Evolutionary conservation across 2,888 invertebrate genomes (phyloP).

Genomic region (Chrysomela aeneicollis): DNA sequence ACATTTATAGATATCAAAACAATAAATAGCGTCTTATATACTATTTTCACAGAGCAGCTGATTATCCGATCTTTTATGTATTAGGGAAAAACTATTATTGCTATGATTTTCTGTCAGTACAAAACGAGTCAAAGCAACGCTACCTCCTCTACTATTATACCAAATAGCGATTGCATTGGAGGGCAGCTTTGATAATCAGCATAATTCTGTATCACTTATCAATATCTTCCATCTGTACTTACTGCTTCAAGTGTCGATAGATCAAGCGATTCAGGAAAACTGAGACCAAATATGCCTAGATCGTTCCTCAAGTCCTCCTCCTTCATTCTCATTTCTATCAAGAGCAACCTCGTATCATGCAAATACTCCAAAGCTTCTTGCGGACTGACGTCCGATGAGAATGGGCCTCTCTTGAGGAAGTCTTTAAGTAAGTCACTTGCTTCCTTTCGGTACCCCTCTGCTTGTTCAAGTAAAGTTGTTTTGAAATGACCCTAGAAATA

Average conservation of each 20-base stretch:
- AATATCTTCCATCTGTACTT: slow-evolving; percentile 13
- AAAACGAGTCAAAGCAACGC: too few species aligned
- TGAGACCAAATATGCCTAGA: slow-evolving; percentile 79
- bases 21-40: too few species aligned
- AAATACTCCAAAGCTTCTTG: slow-evolving; percentile 68
- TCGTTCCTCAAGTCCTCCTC: slow-evolving; percentile 75
- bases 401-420: slow-evolving; percentile 73
- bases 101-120: too few species aligned
- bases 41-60: too few species aligned
- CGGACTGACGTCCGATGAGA: slow-evolving; percentile 65
- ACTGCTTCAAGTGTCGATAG: slow-evolving; percentile 70
- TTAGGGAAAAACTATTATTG: too few species aligned
- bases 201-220: too few species aligned
- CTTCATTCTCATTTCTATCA: slow-evolving; percentile 68
- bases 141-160: too few species aligned
- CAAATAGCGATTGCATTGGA: too few species aligned
- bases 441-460: slow-evolving; percentile 76
- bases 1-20: too few species aligned
- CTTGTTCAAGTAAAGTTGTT: slow-evolving; percentile 72
- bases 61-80: too few species aligned
- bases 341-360: slow-evolving; percentile 64
- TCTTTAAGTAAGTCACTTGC: slow-evolving; percentile 73
- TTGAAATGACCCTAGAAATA: slow-evolving; percentile 70
- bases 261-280: slow-evolving; percentile 74
- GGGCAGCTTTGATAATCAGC: neutral